Evolutionary conservation across 2,797 vertebrate genomes (phyloP), one percentile per base, ranked within the genome.

Genomic region (Epinephelus awoara): DNA sequence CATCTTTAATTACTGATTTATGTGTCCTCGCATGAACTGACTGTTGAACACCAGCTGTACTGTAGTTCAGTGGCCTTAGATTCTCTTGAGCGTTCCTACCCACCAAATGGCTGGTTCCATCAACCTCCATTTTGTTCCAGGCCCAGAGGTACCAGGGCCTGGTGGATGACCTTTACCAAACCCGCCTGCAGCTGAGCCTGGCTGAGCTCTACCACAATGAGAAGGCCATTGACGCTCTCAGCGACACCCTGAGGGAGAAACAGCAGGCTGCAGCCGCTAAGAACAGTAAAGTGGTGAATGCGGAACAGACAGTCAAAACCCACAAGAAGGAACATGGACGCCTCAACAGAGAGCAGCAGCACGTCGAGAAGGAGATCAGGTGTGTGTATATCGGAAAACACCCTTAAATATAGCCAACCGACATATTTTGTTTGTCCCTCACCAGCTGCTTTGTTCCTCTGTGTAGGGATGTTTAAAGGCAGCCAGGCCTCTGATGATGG

Each of bases 131-230:
- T 12, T 17, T 40, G 68, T 58, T 69, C 51, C 82, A 99, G 98
- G 98, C 98, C 49, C 94, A 97, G 68, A 95, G 62, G 76, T 99
- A 98, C 87, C 96, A 98, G 93, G 82, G 49, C 0, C 85, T 99
- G 68, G 65, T 97, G 57, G 94, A 97, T 17, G 93, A 97, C 8
- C 89, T 97, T 69, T 74, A 88, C 62, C 87, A 95, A 44, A 94
- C 87, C 29, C 95, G 85, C 70, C 64, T 95, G 59, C 94, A 97
- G 67, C 72, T 97, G 59, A 91, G 94, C 58, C 96, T 99, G 69
- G 95, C 96, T 82, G 95, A 88, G 77, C 94, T 99, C n/a, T 98
- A 96, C 92, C 90, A 96, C 80, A 99, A 97, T 44, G 95, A 97
- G 88, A 95, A 81, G 83, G 89, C 85, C 68, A 94, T 96, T 59